Percentiles rank a stretch among this genome's conserved stretches.
These are phyloP conservation scores for Nothocercus julius DNA, from an alignment of 2,113 vertebrate species.

Conservation along the genomic window DNA sequence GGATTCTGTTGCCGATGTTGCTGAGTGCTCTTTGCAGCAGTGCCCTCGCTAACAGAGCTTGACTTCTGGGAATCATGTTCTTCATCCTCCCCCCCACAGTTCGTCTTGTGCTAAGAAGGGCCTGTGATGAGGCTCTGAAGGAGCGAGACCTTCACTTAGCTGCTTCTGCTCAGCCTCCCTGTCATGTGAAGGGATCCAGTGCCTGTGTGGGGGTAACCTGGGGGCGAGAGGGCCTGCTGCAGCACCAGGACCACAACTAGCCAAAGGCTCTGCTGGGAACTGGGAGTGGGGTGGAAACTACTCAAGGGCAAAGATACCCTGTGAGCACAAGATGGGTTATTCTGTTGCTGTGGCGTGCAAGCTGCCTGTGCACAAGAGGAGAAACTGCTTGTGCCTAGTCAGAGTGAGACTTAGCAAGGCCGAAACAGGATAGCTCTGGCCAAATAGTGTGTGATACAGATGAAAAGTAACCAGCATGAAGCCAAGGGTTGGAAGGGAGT, in stretches of 20 bases:
- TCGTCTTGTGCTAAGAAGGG: neutral
- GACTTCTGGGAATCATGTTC: neutral
- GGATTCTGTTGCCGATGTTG: neutral
- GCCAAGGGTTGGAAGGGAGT: neutral
- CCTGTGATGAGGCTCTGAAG: neutral
- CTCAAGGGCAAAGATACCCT: neutral
- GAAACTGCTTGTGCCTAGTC: neutral
- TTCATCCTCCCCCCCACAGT: neutral
- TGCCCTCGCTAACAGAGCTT: neutral
- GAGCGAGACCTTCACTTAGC: neutral
- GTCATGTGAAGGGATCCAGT: neutral
- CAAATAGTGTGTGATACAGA: neutral
- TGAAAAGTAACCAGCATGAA: neutral
- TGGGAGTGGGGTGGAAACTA: neutral
- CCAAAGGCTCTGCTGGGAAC: accelerated
- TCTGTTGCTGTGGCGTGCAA: neutral
- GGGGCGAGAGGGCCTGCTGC: neutral
- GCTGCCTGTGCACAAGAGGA: neutral
- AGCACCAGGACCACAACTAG: neutral
- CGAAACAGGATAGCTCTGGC: neutral
- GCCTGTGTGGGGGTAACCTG: neutral
- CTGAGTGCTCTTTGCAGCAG: neutral
- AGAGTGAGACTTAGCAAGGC: neutral
- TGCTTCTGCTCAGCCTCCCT: neutral
- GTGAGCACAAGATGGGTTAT: neutral